These are phyloP conservation scores for Heloderma charlesbogerti DNA, from an alignment of 2,113 vertebrate species.

Conservation along the genomic window DNA sequence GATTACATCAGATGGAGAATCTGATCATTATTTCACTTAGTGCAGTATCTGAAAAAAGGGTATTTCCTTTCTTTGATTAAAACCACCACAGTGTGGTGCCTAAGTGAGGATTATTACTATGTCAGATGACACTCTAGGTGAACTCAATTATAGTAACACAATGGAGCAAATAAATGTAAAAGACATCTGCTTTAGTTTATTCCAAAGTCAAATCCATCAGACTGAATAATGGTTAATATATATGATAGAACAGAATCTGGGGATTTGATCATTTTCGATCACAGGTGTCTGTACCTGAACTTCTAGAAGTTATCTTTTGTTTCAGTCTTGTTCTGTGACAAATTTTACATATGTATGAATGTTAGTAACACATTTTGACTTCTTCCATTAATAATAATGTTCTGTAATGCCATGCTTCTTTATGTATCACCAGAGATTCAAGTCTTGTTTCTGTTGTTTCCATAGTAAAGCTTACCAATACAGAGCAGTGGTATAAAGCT, in stretches of 20 bases:
- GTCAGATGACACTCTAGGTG: constrained; percentile 63
- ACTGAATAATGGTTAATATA: constrained; percentile 79
- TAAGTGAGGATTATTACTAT: constrained; percentile 59
- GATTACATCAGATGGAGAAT: neutral
- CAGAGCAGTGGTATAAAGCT: too few species aligned
- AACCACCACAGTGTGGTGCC: constrained; percentile 19
- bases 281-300: constrained; percentile 68
- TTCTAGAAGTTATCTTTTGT: constrained; percentile 63
- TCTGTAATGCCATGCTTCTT: constrained; percentile 2
- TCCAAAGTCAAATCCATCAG: constrained; percentile 76
- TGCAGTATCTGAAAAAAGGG: constrained; percentile 44
- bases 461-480: constrained; percentile 17
- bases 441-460: constrained; percentile 36
- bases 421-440: neutral
- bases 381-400: neutral
- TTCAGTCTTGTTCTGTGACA: constrained; percentile 53
- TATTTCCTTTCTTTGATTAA: constrained; percentile 15
- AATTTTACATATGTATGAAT: constrained; percentile 45
- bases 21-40: constrained; percentile 29
- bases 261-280: constrained; percentile 72
- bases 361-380: neutral
- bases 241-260: constrained; percentile 73
- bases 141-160: constrained; percentile 69
- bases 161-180: constrained; percentile 77
- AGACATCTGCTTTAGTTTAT: constrained; percentile 77